phyloP scores from a whole-genome alignment of 2,113 vertebrate genomes.

The Euleptes europaea region DNA sequence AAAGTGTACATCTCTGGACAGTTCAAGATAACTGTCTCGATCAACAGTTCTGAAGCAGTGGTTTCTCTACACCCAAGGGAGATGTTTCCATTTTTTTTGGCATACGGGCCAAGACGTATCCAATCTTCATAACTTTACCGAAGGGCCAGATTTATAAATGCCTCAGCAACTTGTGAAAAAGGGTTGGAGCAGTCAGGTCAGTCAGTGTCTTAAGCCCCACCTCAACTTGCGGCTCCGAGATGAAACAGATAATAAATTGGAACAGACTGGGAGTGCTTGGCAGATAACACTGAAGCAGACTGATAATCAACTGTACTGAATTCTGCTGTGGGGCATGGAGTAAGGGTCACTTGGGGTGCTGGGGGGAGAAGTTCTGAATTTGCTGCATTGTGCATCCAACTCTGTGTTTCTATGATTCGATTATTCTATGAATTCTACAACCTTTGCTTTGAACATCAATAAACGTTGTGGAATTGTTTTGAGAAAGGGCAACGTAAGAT shows the following conservation, averaged over 20 bases:
- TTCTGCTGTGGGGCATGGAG: too few species aligned
- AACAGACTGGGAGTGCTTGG: constrained; percentile 2
- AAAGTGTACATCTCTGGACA: fast-evolving
- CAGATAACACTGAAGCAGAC: constrained; percentile 9
- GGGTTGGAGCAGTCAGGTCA: not conserved
- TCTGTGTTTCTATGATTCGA: too few species aligned
- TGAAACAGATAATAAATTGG: not conserved
- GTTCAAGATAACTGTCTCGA: not conserved
- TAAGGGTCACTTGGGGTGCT: too few species aligned
- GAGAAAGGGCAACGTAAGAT: not conserved
- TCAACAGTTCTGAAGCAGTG: not conserved
- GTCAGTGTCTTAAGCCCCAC: not conserved
- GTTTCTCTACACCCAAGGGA: not conserved
- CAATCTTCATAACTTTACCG: not conserved
- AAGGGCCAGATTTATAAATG: not conserved
- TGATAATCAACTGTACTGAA: not conserved
- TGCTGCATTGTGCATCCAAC: too few species aligned
- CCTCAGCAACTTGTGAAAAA: not conserved
- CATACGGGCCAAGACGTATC: not conserved
- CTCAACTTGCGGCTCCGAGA: not conserved
- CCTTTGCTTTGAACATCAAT: not conserved
- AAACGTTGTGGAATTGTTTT: not conserved
- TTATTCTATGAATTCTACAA: too few species aligned
- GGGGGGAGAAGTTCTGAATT: too few species aligned
- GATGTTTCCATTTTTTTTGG: not conserved